Conservation (phyloP, 2,113 vertebrate genomes). For the Tupaia tana region DNA sequence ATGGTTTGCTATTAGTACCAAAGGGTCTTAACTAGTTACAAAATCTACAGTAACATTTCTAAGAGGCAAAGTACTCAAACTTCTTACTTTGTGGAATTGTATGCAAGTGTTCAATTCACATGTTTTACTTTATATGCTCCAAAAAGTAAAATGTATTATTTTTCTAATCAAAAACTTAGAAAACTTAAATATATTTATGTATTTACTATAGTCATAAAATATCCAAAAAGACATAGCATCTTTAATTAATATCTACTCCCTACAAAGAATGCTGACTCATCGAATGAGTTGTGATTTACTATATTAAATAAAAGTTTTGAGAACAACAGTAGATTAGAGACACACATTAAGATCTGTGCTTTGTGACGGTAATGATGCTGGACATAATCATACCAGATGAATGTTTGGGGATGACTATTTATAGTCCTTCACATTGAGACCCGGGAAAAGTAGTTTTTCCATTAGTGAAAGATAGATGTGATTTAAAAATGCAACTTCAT, state of each 20-base stretch:
- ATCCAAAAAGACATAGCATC: constrained; percentile 73
- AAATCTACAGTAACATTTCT: background rate
- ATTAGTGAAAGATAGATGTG: background rate
- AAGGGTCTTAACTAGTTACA: background rate
- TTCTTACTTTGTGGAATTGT: background rate
- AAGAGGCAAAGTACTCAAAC: background rate
- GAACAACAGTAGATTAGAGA: background rate
- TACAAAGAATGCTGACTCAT: constrained; percentile 78
- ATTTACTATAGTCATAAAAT: constrained; percentile 77
- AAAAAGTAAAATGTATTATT: constrained; percentile 57
- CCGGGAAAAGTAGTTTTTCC: background rate
- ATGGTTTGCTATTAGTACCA: background rate
- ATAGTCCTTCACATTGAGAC: background rate
- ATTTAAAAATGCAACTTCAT: constrained; percentile 44
- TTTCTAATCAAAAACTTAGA: constrained; percentile 64
- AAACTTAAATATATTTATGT: constrained; percentile 78
- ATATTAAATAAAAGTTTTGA: constrained; percentile 66
- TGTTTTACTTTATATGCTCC: background rate
- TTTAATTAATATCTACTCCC: constrained; percentile 81
- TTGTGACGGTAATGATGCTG: background rate
- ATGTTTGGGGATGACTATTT: background rate
- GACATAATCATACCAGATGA: background rate
- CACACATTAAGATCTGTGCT: background rate
- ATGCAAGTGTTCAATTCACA: background rate
- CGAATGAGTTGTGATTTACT: constrained; percentile 76